Evolutionary conservation across 2,113 vertebrate genomes (phyloP).

Genomic region (Tachysurus fulvidraco): DNA sequence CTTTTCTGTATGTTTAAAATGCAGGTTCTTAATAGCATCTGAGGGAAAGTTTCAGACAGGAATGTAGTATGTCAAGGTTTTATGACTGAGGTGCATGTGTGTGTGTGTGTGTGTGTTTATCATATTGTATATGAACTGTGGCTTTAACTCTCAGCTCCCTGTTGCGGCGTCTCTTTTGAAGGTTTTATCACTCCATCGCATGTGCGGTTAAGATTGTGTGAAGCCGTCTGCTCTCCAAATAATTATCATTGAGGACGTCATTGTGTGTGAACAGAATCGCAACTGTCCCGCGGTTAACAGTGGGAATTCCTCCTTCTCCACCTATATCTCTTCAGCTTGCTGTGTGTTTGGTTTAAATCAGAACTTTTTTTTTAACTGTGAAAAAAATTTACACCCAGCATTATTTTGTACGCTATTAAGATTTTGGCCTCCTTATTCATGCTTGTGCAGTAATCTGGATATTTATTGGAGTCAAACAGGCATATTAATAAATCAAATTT

Average conservation of each 20-base stretch:
- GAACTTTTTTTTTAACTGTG: background rate
- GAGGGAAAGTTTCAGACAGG: background rate
- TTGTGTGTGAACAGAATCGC: background rate
- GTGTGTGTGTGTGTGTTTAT: background rate
- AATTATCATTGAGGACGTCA: background rate
- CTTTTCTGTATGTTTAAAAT: background rate
- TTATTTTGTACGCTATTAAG: background rate
- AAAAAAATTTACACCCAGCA: background rate
- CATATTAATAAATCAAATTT: background rate
- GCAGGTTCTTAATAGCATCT: conserved; percentile 10
- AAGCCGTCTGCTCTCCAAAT: background rate
- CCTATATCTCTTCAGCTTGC: background rate
- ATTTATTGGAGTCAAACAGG: background rate
- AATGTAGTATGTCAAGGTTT: background rate
- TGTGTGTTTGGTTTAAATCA: background rate
- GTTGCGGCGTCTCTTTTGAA: background rate
- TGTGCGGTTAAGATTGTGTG: conserved; percentile 15
- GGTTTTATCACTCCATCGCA: conserved; percentile 3
- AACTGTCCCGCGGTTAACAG: background rate
- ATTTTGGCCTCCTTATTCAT: background rate
- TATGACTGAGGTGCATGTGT: background rate
- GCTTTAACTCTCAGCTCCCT: conserved; percentile 13
- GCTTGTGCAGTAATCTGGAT: background rate
- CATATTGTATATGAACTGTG: background rate
- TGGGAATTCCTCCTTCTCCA: background rate